phyloP scores from a whole-genome alignment of 2,888 invertebrate species.

The Sinopyrophorus schimmeli region DNA sequence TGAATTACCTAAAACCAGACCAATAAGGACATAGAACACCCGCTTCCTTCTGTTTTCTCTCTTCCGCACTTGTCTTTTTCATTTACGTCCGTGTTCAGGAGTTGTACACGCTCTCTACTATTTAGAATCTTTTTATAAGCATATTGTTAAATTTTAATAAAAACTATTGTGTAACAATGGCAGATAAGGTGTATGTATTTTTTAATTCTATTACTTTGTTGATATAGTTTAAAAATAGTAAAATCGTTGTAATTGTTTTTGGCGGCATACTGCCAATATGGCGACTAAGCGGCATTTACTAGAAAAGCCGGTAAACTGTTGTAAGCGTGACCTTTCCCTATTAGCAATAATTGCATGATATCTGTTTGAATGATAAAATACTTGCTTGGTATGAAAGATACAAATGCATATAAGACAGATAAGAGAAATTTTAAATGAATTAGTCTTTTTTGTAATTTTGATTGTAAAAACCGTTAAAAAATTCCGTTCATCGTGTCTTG shows the following conservation, averaged over 20 bases:
- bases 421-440: too few relatives aligned
- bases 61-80: conserved; percentile 58
- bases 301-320: conserved; percentile 44
- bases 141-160: conserved; percentile 15
- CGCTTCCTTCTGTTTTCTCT: conserved; percentile 57
- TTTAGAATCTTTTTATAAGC: conserved; percentile 16
- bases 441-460: too few relatives aligned
- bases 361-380: too few relatives aligned
- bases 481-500: too few relatives aligned
- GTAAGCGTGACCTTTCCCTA: conserved; percentile 9
- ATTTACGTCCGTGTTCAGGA: conserved; percentile 42
- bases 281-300: conserved; percentile 55
- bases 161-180: conserved; percentile 59
- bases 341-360: too few relatives aligned
- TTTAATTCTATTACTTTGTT: neutral
- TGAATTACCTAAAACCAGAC: conserved; percentile 33
- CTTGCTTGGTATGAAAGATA: too few relatives aligned
- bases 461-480: too few relatives aligned
- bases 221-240: conserved; percentile 7
- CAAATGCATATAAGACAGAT: too few relatives aligned
- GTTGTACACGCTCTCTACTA: conserved; percentile 33
- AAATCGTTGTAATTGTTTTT: conserved; percentile 46
- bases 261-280: conserved; percentile 59
- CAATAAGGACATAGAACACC: conserved; percentile 38
- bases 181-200: conserved; percentile 67